phyloP scores from a whole-genome alignment of 2,797 vertebrate genomes.

The Sebastes trivittatus region DNA sequence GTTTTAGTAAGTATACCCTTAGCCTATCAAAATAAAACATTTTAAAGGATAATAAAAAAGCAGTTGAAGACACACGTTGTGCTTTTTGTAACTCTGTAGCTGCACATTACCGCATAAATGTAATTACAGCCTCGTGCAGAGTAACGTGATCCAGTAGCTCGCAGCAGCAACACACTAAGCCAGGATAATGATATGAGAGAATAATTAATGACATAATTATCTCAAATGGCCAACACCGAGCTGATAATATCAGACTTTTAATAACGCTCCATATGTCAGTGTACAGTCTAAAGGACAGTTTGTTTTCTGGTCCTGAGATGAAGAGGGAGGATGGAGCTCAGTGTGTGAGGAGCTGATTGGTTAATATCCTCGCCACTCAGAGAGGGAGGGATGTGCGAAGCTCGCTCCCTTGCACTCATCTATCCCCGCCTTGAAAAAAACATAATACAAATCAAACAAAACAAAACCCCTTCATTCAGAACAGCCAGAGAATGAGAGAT shows the following conservation, averaged over 20 bases:
- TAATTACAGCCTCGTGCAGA: not conserved
- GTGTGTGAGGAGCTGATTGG: conserved; percentile 67
- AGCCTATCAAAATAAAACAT: not conserved
- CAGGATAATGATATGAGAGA: not conserved
- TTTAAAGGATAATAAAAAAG: not conserved
- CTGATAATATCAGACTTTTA: not conserved
- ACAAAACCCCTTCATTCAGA: conserved; percentile 71
- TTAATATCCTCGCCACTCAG: conserved; percentile 51
- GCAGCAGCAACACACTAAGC: not conserved
- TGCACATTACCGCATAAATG: not conserved
- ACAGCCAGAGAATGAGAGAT: conserved; percentile 83
- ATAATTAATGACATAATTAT: conserved; percentile 1
- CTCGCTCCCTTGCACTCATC: conserved; percentile 80
- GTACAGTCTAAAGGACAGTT: not conserved
- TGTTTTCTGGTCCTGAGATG: not conserved
- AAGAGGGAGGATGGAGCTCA: conserved; percentile 16
- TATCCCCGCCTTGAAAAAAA: conserved; percentile 77
- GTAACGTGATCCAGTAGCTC: not conserved
- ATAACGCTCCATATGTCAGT: not conserved
- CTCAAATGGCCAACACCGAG: not conserved
- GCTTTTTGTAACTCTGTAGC: not conserved
- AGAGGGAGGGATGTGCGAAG: conserved; percentile 60
- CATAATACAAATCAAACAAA: conserved; percentile 28
- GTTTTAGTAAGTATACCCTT: not conserved
- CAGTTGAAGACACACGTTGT: not conserved